Evolutionary conservation across 2,113 vertebrate genomes (phyloP), one percentile per base, ranked within the genome.

Genomic region (Morphnarchus princeps): DNA sequence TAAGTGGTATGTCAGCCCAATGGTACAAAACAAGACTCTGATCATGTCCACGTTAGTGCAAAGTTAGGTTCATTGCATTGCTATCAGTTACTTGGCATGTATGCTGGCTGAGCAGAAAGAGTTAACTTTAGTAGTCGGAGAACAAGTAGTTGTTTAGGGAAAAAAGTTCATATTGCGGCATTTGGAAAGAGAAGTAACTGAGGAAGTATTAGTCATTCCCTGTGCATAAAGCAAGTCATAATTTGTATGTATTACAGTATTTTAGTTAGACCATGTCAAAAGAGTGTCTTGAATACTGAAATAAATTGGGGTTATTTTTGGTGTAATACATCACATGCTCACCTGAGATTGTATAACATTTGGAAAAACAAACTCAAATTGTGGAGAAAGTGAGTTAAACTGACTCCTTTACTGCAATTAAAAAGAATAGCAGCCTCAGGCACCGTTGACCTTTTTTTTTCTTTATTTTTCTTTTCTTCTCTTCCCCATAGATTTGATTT

Each of bases 171-270:
- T 87, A 24, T 73, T 57, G 11, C 16, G 34, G 43, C 79, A 57
- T 82, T 82, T 85, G 81, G 87, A 94, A 93, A 79, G 80, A 90
- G 73, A 87, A 94, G 26, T 93, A 81, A 57, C 70, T 61, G 74
- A 89, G 63, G 63, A 96, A 96, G 72, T 74, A 18, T 87, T 95
- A 95, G 63, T 93, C 83, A 92, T 62, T 84, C 83, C 26, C 47
- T 87, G 77, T 71, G 36, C 16, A 42, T 70, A 89, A 81, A 89
- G 34, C 59, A 90, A 89, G 52, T 63, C 9, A n/a, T 43, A 25
- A 34, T 92, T 88, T 40, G 2, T 88, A 47, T 49, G 36, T 67
- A 31, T 83, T 83, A 26, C 31, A 22, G 66, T 45, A 42, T 67
- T 92, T 88, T 49, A 80, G n/a, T 88, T 63, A 78, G 47, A 59